Evolutionary conservation across 2,888 invertebrate species (phyloP).

Genomic region (Macropis europaea): DNA sequence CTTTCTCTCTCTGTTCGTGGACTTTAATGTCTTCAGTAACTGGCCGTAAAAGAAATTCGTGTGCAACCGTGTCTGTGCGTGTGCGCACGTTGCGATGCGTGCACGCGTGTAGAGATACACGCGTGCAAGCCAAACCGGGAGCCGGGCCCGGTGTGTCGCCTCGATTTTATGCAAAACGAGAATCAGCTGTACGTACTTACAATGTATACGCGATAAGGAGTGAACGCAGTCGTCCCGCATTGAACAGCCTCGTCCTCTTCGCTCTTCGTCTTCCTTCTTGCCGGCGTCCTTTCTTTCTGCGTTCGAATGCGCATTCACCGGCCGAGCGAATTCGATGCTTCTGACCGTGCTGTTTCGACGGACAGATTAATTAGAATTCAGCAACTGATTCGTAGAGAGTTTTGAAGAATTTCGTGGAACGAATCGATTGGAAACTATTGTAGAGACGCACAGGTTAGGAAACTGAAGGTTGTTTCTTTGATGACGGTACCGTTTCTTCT

Average conservation of each 20-base stretch:
- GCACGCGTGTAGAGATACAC: background rate
- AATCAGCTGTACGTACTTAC: conserved; percentile 49
- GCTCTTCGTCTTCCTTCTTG: conserved; percentile 1
- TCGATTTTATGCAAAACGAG: conserved; percentile 61
- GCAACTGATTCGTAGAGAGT: no score
- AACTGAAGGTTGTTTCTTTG: no score
- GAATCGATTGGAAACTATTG: no score
- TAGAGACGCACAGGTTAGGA: no score
- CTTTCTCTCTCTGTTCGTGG: no score
- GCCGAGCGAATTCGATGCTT: conserved; percentile 16
- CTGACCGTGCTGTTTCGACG: conserved; percentile 33
- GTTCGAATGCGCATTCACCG: background rate
- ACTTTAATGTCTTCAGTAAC: conserved; percentile 67
- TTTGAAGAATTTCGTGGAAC: no score
- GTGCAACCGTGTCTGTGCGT: conserved; percentile 16
- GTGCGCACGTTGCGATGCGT: background rate
- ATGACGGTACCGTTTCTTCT: no score
- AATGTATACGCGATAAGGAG: conserved; percentile 59
- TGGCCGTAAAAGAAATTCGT: conserved; percentile 63
- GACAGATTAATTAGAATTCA: conserved; percentile 5
- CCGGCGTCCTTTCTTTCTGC: conserved; percentile 1
- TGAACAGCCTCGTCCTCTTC: conserved; percentile 36
- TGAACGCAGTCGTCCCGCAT: conserved; percentile 46
- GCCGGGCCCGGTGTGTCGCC: conserved; percentile 39
- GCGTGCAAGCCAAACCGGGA: conserved; percentile 34